Base-by-base conservation (phyloP, 1,140 invertebrate species). In the Aphis craccivora region DNA sequence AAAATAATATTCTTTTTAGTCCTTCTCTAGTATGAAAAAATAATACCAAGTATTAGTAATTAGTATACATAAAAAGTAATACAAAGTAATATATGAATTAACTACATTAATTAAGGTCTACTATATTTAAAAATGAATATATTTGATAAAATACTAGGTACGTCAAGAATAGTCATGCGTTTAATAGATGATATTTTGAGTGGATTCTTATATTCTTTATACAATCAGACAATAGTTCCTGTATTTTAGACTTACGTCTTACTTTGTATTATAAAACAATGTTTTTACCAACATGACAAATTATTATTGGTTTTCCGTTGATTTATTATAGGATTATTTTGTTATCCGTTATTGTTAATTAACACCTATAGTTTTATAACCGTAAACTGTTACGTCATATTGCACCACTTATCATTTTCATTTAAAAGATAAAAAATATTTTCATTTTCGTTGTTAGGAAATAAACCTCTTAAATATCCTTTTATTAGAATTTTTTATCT, bases 271-370 rank as follows among this genome's bases (percentile, higher is more conserved):
- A 60, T 30, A 4, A 67, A 67, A n/a, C 30, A n/a, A 76, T 76
- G 60, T 76, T n/a, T 67, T n/a, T 76, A 35, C 60, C 60, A 18
- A 76, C n/a, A 5, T n/a, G n/a, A 76, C 60, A 76, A 76, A 76
- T 35, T n/a, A 67, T 67, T 67, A 67, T 67, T 67, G 30, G 11
- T 67, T 67, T 67, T 67, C 60, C 14, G 30, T 67, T 67, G 30
- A 76, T 67, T 67, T 67, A 67, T 67, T 67, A 22, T 76, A 76
- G 30, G 60, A 76, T 76, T 76, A n/a, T 76, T n/a, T 76, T 76
- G n/a, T 6, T 76, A 76, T 76, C 60, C n/a, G 30, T 76, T 60
- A 67, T 30, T n/a, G 30, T 67, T 76, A 76, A 76, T 76, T 76
- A 76, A 76, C 14, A 76, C 60, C 60, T 76, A n/a, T 76, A 76